Evolutionary conservation across 2,888 invertebrate genomes (phyloP).

Genomic region (Caenorhabditis wallacei): DNA sequence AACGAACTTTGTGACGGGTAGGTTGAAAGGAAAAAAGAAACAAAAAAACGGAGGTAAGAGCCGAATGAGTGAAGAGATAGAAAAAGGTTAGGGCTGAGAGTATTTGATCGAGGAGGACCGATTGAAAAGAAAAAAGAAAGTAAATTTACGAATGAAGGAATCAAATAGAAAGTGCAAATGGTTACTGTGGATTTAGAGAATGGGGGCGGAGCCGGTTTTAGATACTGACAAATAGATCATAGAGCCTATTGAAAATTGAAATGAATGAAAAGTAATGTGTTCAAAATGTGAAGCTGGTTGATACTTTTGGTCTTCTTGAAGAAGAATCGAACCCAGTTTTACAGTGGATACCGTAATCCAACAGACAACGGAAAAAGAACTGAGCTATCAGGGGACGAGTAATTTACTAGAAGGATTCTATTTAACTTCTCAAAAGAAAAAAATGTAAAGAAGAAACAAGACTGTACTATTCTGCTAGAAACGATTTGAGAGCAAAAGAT

Average conservation of each 20-base stretch:
- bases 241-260: neutral
- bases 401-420: too few relatives aligned
- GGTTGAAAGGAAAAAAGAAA: slow-evolving; percentile 28
- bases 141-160: slow-evolving; percentile 20
- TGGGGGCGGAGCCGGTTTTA: neutral
- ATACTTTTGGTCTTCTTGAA: too few relatives aligned
- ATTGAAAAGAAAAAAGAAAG: slow-evolving; percentile 12
- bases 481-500: slow-evolving; percentile 26
- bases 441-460: too few relatives aligned
- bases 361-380: too few relatives aligned
- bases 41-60: slow-evolving; percentile 32
- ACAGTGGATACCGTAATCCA: too few relatives aligned
- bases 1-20: slow-evolving; percentile 5
- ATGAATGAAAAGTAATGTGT: too few relatives aligned
- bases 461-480: neutral
- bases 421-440: too few relatives aligned
- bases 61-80: slow-evolving; percentile 21
- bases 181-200: neutral
- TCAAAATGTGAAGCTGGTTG: too few relatives aligned
- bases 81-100: slow-evolving; percentile 18
- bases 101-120: slow-evolving; percentile 38
- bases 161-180: slow-evolving; percentile 56
- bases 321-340: too few relatives aligned
- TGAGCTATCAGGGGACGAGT: too few relatives aligned
- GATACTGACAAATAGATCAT: too few relatives aligned